These are phyloP conservation scores for Hafferia zeledoni DNA, from an alignment of 2,797 vertebrate genomes.

Conservation along the genomic window DNA sequence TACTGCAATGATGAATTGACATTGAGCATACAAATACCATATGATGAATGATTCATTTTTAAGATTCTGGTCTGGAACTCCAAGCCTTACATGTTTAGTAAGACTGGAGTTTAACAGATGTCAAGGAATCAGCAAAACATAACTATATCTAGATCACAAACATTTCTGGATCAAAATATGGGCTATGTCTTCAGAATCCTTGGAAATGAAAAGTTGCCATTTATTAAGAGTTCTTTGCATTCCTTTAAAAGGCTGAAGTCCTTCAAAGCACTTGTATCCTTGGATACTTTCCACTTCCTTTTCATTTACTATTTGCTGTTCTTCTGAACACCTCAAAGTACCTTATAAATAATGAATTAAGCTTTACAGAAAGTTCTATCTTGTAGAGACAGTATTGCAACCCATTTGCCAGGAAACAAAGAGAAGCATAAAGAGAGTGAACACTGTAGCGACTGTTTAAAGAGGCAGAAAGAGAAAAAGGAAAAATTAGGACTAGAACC, in stretches of 20 bases:
- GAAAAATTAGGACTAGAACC: background rate
- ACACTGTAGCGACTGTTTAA: background rate
- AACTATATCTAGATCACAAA: background rate
- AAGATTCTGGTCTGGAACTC: background rate
- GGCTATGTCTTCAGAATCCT: background rate
- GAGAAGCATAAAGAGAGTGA: background rate
- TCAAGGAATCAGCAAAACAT: background rate
- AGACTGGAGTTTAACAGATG: background rate
- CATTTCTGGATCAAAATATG: background rate
- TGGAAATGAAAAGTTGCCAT: background rate
- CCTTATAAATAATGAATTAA: conserved; percentile 30
- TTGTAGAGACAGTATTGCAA: background rate
- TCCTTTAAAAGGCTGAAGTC: background rate
- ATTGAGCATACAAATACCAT: background rate
- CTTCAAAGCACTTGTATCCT: background rate
- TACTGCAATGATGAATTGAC: background rate
- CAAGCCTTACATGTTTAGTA: background rate
- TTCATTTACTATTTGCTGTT: background rate
- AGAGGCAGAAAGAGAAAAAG: background rate
- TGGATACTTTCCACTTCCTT: background rate
- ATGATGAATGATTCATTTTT: background rate
- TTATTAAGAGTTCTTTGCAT: background rate
- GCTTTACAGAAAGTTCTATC: background rate
- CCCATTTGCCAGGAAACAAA: background rate
- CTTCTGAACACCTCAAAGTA: background rate